These are phyloP conservation scores for Nansenia antarctica DNA, from an alignment of 2,113 vertebrate species.

Conservation along the genomic window DNA sequence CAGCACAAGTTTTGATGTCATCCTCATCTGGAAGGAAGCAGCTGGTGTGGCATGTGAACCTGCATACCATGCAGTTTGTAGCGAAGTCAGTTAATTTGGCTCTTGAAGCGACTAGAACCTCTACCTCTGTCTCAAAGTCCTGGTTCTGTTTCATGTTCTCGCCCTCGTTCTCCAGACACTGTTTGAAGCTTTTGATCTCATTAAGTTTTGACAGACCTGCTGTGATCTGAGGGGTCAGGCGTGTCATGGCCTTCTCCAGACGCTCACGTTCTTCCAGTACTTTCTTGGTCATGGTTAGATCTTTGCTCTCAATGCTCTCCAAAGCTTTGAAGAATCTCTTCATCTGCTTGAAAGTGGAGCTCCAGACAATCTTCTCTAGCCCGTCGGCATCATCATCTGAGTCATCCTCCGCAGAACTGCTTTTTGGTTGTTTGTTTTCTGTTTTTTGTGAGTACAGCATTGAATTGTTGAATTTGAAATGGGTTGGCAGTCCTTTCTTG, in stretches of 20 bases:
- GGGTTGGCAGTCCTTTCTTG: conserved; percentile 15
- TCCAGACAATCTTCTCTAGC: conserved; percentile 16
- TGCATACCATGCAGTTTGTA: conserved; percentile 35
- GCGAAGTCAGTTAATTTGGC: background rate
- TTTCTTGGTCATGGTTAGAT: conserved; percentile 31
- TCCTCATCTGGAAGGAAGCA: conserved; percentile 30
- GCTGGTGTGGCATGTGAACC: conserved; percentile 36
- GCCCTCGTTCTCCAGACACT: conserved; percentile 23
- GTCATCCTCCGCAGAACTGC: background rate
- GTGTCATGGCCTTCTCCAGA: conserved; percentile 31
- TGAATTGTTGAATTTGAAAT: conserved; percentile 55
- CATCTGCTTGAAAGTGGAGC: conserved; percentile 25
- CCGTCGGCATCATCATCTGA: conserved; percentile 1
- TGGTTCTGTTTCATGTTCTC: conserved; percentile 31
- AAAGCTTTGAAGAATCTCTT: conserved; percentile 34
- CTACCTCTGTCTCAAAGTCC: conserved; percentile 37
- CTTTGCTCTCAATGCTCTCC: conserved; percentile 25
- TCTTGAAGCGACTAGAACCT: conserved; percentile 15
- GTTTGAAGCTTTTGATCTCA: conserved; percentile 34
- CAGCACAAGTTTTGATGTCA: conserved; percentile 23
- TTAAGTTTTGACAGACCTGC: conserved; percentile 36
- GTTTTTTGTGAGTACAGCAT: conserved; percentile 14
- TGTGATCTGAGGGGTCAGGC: conserved; percentile 41
- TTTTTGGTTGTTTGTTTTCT: no score
- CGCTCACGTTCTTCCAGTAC: conserved; percentile 44